phyloP scores from a whole-genome alignment of 2,888 invertebrate species.

The Polydrusus pterygomalis region DNA sequence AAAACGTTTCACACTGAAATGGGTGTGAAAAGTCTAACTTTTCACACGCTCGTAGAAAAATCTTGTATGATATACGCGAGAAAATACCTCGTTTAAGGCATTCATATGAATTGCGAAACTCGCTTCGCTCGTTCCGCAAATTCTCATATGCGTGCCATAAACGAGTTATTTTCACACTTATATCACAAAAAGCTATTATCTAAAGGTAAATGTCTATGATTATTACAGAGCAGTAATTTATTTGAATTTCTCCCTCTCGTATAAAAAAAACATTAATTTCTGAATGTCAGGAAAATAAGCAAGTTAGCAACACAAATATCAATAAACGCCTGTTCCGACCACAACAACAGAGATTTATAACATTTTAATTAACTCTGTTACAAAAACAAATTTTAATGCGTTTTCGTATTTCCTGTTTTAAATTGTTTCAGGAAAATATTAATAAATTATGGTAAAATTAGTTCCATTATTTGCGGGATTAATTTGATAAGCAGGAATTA shows the following conservation, averaged over 20 bases:
- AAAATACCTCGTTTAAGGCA: too few species aligned
- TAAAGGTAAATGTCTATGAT: too few species aligned
- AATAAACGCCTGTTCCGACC: conserved; percentile 10
- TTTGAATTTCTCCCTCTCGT: not conserved
- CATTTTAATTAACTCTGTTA: conserved; percentile 12
- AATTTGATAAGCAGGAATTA: not conserved
- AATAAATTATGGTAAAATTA: conserved; percentile 9
- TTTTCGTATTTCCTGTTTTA: conserved; percentile 9
- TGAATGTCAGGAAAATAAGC: not conserved
- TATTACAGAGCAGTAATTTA: too few species aligned
- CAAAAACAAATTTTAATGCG: conserved; percentile 16
- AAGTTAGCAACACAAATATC: conserved; percentile 13
- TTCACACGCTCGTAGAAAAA: too few species aligned
- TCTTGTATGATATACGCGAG: too few species aligned
- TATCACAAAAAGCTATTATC: too few species aligned
- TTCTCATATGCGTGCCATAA: too few species aligned
- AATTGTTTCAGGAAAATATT: conserved; percentile 10
- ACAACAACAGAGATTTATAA: conserved; percentile 13
- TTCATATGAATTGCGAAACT: too few species aligned
- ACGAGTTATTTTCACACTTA: too few species aligned
- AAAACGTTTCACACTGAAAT: too few species aligned
- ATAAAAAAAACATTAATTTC: not conserved
- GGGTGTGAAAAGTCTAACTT: too few species aligned
- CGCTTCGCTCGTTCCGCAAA: too few species aligned
- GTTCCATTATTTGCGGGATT: not conserved